phyloP scores from a whole-genome alignment of 23 tunicate species.

The Trididemnum clinides region DNA sequence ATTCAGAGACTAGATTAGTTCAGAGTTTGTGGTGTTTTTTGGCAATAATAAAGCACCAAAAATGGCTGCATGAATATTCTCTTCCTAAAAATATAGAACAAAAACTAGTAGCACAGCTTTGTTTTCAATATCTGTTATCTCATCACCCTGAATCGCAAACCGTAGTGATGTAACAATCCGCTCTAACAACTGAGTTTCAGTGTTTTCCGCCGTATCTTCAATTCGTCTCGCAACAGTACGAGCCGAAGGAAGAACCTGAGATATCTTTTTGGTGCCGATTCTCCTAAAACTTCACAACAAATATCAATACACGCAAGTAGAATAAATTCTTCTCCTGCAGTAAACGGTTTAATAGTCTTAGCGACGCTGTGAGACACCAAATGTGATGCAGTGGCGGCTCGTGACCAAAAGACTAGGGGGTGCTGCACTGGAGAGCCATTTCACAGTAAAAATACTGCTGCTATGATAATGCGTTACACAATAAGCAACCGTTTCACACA shows the following conservation, averaged over 20 bases:
- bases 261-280: slow-evolving; percentile 44
- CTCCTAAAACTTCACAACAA: too few species aligned
- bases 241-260: slow-evolving; percentile 47
- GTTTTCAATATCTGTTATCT: too few species aligned
- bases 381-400: too few species aligned
- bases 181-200: too few species aligned
- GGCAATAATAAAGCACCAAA: slow-evolving; percentile 48
- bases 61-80: slow-evolving; percentile 53
- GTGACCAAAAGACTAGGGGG: too few species aligned
- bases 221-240: slow-evolving; percentile 56
- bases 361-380: slow-evolving; percentile 44
- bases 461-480: too few species aligned
- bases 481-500: too few species aligned
- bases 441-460: too few species aligned
- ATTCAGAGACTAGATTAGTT: slow-evolving; percentile 51
- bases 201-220: slow-evolving; percentile 38
- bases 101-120: slow-evolving; percentile 55
- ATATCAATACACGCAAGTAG: slow-evolving; percentile 42
- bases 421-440: too few species aligned
- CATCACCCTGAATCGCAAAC: slow-evolving; percentile 55
- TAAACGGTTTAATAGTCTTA: slow-evolving; percentile 41
- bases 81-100: slow-evolving; percentile 51
- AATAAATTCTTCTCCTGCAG: slow-evolving; percentile 40
- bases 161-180: too few species aligned
- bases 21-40: slow-evolving; percentile 66